Percentiles rank a stretch among this genome's conserved stretches.
Evolutionary conservation across 2,888 invertebrate species (phyloP).

Genomic region (Trypoxylon attenuatum): DNA sequence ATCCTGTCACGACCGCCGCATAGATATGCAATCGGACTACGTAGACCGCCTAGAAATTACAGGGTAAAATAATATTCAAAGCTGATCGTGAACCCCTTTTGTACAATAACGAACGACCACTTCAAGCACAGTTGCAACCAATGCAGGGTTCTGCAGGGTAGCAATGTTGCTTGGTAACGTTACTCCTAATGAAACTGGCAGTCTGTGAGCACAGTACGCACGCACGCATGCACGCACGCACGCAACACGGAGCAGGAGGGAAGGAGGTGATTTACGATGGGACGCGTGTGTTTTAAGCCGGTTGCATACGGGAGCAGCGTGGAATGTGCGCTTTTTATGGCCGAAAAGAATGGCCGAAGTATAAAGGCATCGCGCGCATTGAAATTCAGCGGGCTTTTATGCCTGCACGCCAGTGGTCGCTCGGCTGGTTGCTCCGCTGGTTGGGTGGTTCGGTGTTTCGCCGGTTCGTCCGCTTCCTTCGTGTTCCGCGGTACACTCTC

Average conservation of each 20-base stretch:
- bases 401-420: slow-evolving; percentile 43
- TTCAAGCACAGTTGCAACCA: too few species aligned
- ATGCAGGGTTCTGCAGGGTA: background rate
- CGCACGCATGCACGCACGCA: background rate
- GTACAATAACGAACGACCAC: too few species aligned
- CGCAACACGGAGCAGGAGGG: slow-evolving; percentile 13
- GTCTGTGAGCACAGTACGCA: background rate
- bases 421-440: slow-evolving; percentile 37
- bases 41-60: too few species aligned
- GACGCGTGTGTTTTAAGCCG: slow-evolving; percentile 60
- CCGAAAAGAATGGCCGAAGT: slow-evolving; percentile 62
- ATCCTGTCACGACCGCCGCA: too few species aligned
- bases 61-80: too few species aligned
- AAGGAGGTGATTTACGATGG: slow-evolving; percentile 64
- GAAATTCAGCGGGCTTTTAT: slow-evolving; percentile 65
- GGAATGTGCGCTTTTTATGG: slow-evolving; percentile 67
- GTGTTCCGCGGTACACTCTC: too few species aligned
- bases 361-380: slow-evolving; percentile 64
- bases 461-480: slow-evolving; percentile 19
- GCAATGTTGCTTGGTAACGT: background rate
- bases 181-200: slow-evolving; percentile 40
- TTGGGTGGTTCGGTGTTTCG: slow-evolving; percentile 20
- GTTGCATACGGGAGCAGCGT: slow-evolving; percentile 58
- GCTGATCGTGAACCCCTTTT: too few species aligned
- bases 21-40: too few species aligned